Conservation (phyloP, 2,113 vertebrate genomes). For the Rhabdornis inornatus region DNA sequence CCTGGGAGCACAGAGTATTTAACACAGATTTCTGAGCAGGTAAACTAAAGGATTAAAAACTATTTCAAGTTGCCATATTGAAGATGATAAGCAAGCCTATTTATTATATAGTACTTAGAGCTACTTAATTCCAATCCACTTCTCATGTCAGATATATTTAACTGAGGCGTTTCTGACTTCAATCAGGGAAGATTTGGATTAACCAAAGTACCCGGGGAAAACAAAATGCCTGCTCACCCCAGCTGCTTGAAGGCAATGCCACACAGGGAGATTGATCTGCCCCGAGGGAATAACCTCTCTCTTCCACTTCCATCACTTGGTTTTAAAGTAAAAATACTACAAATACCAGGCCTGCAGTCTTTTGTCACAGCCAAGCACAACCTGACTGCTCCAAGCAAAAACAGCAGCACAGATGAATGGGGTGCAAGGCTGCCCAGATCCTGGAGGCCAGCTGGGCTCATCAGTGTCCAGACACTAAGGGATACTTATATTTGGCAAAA, state of each 20-base stretch:
- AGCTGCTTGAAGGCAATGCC: not conserved
- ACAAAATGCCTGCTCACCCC: not conserved
- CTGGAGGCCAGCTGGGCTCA: not conserved
- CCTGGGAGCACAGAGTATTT: not conserved
- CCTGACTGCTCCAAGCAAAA: not conserved
- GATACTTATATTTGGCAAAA: not conserved
- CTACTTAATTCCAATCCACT: constrained; percentile 37
- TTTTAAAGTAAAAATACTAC: not conserved
- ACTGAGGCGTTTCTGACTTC: not conserved
- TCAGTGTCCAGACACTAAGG: not conserved
- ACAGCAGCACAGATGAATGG: rapidly evolving
- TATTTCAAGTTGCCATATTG: not conserved
- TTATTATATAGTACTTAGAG: not conserved
- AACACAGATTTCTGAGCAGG: not conserved
- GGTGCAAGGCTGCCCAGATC: not conserved
- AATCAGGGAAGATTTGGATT: constrained; percentile 7
- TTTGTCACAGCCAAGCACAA: not conserved
- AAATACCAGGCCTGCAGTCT: not conserved
- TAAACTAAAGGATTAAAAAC: constrained; percentile 4
- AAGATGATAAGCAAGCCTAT: not conserved
- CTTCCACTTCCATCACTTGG: not conserved
- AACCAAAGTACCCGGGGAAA: not conserved
- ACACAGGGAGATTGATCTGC: not conserved
- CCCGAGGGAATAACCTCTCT: not conserved
- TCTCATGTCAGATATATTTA: constrained; percentile 4